A percentile compares a stretch with the other conserved stretches of the same genome.
These are phyloP conservation scores for Dicerorhinus sumatrensis DNA, from an alignment of 2,113 vertebrate species.

Conservation along the genomic window DNA sequence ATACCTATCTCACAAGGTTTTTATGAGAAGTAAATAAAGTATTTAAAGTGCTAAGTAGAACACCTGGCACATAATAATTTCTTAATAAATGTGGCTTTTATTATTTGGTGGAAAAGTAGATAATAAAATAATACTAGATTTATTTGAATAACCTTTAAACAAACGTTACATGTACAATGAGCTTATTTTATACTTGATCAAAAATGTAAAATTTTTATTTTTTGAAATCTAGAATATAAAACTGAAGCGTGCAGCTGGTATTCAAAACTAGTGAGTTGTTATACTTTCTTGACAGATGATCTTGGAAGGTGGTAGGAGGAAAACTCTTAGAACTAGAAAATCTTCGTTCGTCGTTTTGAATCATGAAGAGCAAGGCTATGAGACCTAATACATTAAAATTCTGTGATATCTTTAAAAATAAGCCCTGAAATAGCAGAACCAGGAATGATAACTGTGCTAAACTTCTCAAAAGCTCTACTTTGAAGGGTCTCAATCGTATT, in stretches of 20 bases:
- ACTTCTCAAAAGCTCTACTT: conserved; percentile 29
- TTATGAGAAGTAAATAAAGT: conserved; percentile 7
- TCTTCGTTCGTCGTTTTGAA: conserved; percentile 58
- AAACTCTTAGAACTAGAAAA: conserved; percentile 33
- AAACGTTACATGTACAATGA: not conserved
- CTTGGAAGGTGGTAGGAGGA: not conserved
- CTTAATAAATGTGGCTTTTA: conserved; percentile 26
- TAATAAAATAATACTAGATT: not conserved
- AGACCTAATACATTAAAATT: conserved; percentile 28
- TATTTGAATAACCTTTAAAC: conserved; percentile 12
- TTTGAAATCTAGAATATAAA: conserved; percentile 40
- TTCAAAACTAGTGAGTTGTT: conserved; percentile 17
- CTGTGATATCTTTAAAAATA: not conserved
- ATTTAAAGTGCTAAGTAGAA: not conserved
- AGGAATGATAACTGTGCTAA: not conserved
- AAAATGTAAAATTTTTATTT: conserved; percentile 46
- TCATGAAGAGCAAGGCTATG: not conserved
- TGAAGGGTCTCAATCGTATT: conserved; percentile 7
- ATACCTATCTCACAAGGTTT: not conserved
- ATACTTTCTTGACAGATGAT: conserved; percentile 18
- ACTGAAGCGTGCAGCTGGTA: not conserved
- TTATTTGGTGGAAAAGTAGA: not conserved
- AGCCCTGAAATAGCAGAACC: not conserved
- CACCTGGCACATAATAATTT: not conserved
- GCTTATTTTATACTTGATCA: conserved; percentile 24